Evolutionary conservation across 1,140 invertebrate species (phyloP).

Genomic region (Helicoverpa armigera): DNA sequence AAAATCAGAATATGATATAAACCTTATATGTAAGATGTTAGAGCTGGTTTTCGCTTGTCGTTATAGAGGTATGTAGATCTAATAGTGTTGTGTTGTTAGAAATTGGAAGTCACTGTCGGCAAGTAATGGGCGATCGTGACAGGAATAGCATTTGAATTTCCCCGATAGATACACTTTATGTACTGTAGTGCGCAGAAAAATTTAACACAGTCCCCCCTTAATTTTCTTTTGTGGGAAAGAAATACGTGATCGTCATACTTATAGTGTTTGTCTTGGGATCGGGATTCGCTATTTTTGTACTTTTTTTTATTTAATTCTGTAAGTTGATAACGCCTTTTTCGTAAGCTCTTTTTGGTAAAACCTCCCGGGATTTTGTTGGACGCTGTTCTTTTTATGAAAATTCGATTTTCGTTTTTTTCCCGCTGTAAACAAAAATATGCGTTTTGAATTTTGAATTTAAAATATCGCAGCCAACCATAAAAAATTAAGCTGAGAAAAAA

Average conservation of each 20-base stretch:
- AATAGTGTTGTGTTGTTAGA: conserved; percentile 61
- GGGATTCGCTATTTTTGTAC: conserved; percentile 32
- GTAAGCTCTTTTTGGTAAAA: background rate
- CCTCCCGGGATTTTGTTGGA: background rate
- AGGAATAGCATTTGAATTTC: conserved; percentile 76
- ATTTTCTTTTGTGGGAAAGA: conserved; percentile 72
- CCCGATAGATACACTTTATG: conserved; percentile 65
- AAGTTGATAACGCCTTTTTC: conserved; percentile 16
- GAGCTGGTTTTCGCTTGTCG: conserved; percentile 51
- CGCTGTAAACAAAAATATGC: background rate
- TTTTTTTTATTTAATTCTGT: conserved; percentile 45
- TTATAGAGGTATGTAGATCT: conserved; percentile 7
- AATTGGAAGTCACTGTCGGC: conserved; percentile 84
- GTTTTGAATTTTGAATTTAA: too few species aligned
- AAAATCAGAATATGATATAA: background rate
- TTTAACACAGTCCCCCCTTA: conserved; percentile 64
- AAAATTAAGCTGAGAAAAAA: too few species aligned
- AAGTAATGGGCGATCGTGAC: conserved; percentile 82
- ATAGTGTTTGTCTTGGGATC: conserved; percentile 42
- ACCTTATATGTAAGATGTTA: conserved; percentile 50
- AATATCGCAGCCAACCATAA: too few species aligned
- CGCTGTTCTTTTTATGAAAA: background rate
- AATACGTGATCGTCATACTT: conserved; percentile 68
- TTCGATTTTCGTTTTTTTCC: background rate
- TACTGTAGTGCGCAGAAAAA: conserved; percentile 54